Conservation (phyloP, 2,888 invertebrate species). For the Endotricha flammealis region DNA sequence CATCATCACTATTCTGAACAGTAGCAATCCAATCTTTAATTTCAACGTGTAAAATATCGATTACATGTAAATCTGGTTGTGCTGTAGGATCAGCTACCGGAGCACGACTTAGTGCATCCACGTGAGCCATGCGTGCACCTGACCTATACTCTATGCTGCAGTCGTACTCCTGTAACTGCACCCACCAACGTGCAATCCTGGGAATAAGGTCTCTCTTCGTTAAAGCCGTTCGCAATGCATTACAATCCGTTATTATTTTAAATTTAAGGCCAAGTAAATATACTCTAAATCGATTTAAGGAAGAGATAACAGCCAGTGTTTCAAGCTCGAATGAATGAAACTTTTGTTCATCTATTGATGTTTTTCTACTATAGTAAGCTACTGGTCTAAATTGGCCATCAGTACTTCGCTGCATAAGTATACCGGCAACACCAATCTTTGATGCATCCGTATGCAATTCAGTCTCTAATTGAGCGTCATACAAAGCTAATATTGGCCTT, state of each 20-base stretch:
- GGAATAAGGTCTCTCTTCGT: constrained; percentile 22
- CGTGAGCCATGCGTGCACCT: constrained; percentile 27
- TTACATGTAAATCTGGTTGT: background rate
- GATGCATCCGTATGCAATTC: constrained; percentile 42
- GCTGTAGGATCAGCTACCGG: constrained; percentile 10
- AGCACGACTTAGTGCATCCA: constrained; percentile 29
- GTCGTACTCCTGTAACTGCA: constrained; percentile 16
- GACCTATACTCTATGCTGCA: constrained; percentile 21
- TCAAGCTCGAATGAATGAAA: constrained; percentile 23
- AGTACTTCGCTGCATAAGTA: constrained; percentile 27
- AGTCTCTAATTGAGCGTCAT: constrained; percentile 23
- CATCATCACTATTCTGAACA: constrained; percentile 5
- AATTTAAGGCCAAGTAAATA: constrained; percentile 24
- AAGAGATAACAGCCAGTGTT: constrained; percentile 21
- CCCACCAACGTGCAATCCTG: constrained; percentile 15
- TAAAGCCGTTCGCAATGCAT: constrained; percentile 17
- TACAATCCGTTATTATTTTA: constrained; percentile 25
- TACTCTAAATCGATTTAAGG: constrained; percentile 19
- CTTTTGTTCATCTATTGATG: constrained; percentile 19
- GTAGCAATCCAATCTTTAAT: constrained; percentile 5
- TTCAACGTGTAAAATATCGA: constrained; percentile 5
- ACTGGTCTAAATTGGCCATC: constrained; percentile 14
- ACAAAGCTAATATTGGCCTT: constrained; percentile 30
- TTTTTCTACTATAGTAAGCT: constrained; percentile 25
- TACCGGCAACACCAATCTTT: constrained; percentile 28